A percentile compares a stretch with the other conserved stretches of the same genome.
phyloP scores from a whole-genome alignment of 2,113 vertebrate genomes.

The Centropus bengalensis region DNA sequence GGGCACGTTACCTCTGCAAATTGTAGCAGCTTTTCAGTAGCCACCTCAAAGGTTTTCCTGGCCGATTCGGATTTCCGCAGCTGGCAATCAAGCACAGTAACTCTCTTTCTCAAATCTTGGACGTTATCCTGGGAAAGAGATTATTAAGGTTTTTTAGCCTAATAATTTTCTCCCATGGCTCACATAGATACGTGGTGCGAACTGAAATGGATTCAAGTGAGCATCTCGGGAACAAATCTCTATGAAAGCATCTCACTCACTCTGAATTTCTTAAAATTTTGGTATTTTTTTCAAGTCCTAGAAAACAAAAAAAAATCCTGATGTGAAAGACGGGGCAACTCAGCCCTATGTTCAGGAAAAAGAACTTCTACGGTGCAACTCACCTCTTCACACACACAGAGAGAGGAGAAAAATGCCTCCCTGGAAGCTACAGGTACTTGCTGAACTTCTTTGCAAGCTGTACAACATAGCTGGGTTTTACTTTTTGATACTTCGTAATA shows the following conservation, averaged over 20 bases:
- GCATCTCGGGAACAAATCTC: not conserved
- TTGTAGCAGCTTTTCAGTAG: conserved; percentile 88
- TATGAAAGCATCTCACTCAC: not conserved
- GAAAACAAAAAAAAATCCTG: not conserved
- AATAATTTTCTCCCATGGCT: not conserved
- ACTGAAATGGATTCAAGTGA: not conserved
- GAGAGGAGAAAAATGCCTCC: not conserved
- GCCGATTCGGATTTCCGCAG: conserved; percentile 86
- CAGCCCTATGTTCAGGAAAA: not conserved
- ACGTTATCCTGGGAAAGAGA: conserved; percentile 77
- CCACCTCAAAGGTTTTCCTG: conserved; percentile 86
- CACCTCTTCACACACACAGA: not conserved
- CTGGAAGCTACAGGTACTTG: not conserved
- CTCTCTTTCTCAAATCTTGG: conserved; percentile 87
- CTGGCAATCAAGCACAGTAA: conserved; percentile 91
- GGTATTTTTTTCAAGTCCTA: not conserved
- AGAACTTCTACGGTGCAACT: not conserved
- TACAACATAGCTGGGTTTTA: not conserved
- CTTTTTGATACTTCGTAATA: not conserved
- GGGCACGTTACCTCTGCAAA: conserved; percentile 89
- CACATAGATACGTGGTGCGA: not conserved
- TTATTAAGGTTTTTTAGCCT: not conserved
- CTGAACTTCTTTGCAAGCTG: not conserved
- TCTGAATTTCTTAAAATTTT: not conserved
- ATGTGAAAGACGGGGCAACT: not conserved